Percentiles rank a stretch among this genome's conserved stretches.
These are phyloP conservation scores for Melipona beecheii DNA, from an alignment of 2,888 invertebrate species.

Conservation along the genomic window DNA sequence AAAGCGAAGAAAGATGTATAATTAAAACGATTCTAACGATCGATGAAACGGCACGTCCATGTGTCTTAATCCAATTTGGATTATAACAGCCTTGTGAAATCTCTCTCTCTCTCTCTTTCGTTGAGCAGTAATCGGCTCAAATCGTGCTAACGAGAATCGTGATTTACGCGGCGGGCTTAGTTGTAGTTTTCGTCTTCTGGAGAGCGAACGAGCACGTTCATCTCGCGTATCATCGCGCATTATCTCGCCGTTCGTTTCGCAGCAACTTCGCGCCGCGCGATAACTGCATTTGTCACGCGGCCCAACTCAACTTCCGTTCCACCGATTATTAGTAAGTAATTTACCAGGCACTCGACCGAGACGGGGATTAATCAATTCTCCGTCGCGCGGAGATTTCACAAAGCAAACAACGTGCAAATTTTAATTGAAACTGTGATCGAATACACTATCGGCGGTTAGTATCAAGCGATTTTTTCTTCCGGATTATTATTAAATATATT, in stretches of 20 bases:
- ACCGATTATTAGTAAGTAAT: constrained; percentile 36
- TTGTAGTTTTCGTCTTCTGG: constrained; percentile 53
- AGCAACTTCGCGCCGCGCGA: constrained; percentile 13
- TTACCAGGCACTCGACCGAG: neutral
- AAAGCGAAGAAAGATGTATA: too few species aligned
- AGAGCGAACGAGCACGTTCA: constrained; percentile 13
- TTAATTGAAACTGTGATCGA: neutral
- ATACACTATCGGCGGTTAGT: too few species aligned
- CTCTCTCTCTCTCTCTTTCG: constrained; percentile 25
- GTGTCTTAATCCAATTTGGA: constrained; percentile 52
- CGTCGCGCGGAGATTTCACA: neutral
- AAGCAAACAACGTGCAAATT: neutral
- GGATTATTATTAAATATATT: too few species aligned
- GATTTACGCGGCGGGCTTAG: constrained; percentile 66
- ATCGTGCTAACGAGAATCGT: constrained; percentile 73
- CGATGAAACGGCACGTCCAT: neutral
- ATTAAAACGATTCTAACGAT: constrained; percentile 3
- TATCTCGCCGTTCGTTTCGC: constrained; percentile 38
- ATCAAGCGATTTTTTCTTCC: too few species aligned
- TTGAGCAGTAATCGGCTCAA: constrained; percentile 64
- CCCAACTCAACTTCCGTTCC: neutral
- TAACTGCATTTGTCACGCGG: constrained; percentile 27
- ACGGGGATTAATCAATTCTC: neutral
- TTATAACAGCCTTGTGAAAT: constrained; percentile 68
- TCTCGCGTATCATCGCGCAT: constrained; percentile 51